Conservation (phyloP, 2,888 invertebrate species). For the Perdita meconis region DNA sequence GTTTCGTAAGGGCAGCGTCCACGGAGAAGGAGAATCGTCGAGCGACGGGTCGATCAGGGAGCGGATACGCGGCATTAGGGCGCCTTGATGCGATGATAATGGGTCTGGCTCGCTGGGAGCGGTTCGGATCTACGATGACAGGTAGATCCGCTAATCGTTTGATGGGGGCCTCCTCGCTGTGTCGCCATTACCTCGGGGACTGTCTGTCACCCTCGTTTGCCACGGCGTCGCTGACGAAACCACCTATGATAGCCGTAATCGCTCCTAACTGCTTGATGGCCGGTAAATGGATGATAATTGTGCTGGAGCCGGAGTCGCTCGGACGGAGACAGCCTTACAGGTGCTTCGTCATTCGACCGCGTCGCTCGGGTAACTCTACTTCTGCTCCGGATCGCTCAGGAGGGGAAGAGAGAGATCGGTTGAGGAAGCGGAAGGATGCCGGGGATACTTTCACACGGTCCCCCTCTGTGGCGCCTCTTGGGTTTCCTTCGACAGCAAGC, state of each 20-base stretch:
- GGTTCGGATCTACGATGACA: slow-evolving; percentile 81
- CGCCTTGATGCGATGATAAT: slow-evolving; percentile 79
- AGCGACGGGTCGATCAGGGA: slow-evolving; percentile 45
- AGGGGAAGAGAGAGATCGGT: slow-evolving; percentile 26
- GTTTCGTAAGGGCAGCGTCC: slow-evolving; percentile 55
- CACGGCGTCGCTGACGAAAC: slow-evolving; percentile 76
- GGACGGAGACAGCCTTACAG: slow-evolving; percentile 54
- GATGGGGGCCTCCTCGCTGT: slow-evolving; percentile 66
- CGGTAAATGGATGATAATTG: slow-evolving; percentile 83
- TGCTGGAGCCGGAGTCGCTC: slow-evolving; percentile 61
- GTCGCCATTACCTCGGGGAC: slow-evolving; percentile 62
- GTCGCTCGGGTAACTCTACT: slow-evolving; percentile 25
- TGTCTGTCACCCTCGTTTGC: slow-evolving; percentile 69
- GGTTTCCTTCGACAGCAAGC: too few relatives aligned
- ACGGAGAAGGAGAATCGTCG: slow-evolving; percentile 36
- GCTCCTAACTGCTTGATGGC: slow-evolving; percentile 81
- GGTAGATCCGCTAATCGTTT: slow-evolving; percentile 82
- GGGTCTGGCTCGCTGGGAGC: slow-evolving; percentile 73
- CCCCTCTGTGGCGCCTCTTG: slow-evolving; percentile 41
- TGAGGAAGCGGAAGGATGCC: slow-evolving; percentile 43
- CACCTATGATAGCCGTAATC: slow-evolving; percentile 81
- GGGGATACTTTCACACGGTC: slow-evolving; percentile 41
- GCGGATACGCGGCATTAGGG: slow-evolving; percentile 79
- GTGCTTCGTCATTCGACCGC: slow-evolving; percentile 69
- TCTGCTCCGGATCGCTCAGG: slow-evolving; percentile 4